phyloP scores from a whole-genome alignment of 2,797 vertebrate genomes.

The Thripadectes ignobilis region DNA sequence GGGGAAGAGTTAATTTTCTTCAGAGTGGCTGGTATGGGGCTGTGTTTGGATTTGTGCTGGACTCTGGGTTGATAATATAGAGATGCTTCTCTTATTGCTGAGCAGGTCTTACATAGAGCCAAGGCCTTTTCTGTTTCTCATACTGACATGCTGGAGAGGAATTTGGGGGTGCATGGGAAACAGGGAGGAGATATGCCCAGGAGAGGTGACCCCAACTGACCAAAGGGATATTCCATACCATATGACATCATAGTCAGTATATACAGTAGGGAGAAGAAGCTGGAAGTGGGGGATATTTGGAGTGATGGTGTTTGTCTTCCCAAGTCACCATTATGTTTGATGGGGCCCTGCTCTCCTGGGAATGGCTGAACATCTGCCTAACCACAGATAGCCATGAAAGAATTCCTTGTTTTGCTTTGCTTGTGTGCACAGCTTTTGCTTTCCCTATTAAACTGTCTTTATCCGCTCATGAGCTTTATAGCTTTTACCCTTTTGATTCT shows the following conservation, averaged over 20 bases:
- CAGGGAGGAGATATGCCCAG: not conserved
- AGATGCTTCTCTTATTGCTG: not conserved
- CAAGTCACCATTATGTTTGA: not conserved
- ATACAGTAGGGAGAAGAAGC: not conserved
- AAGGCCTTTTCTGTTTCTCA: not conserved
- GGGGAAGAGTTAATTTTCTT: not conserved
- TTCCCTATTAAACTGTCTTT: not conserved
- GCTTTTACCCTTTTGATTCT: not conserved
- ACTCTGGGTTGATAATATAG: not conserved
- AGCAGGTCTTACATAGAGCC: not conserved
- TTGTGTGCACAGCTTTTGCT: not conserved
- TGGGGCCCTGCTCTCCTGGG: not conserved
- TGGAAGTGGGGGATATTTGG: not conserved
- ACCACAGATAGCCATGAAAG: not conserved
- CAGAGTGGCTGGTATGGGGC: not conserved
- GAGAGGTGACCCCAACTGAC: not conserved
- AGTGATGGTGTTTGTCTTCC: not conserved
- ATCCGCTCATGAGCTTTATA: not conserved
- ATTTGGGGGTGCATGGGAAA: fast-evolving
- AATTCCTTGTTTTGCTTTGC: not conserved
- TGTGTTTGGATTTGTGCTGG: not conserved
- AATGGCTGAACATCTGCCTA: not conserved
- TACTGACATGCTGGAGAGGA: fast-evolving
- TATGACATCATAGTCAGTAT: not conserved
- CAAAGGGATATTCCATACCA: not conserved